These are phyloP conservation scores for Zaprionus capensis DNA, from an alignment of 1,140 invertebrate species.

Conservation along the genomic window DNA sequence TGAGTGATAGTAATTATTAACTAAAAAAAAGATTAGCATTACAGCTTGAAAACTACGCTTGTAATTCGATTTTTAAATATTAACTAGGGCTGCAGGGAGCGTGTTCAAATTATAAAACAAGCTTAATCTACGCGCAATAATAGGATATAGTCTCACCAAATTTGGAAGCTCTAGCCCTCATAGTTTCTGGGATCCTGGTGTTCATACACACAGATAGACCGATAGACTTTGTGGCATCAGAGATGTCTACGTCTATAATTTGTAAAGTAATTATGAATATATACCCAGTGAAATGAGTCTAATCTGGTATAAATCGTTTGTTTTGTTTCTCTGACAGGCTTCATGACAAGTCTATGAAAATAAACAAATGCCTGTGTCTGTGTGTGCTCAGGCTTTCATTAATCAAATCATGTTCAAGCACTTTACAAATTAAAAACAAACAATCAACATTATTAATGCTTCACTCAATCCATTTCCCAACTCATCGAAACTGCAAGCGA, in stretches of 20 bases:
- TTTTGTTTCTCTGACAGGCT: neutral
- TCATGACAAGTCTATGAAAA: neutral
- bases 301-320: neutral
- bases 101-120: too few species aligned
- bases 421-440: slow-evolving; percentile 2
- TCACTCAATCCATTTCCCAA: neutral
- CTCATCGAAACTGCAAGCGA: slow-evolving; percentile 28
- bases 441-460: slow-evolving; percentile 1
- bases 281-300: neutral
- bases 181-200: neutral
- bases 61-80: too few species aligned
- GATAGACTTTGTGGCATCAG: too few species aligned
- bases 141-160: too few species aligned
- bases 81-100: too few species aligned
- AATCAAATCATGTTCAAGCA: neutral
- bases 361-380: neutral
- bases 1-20: too few species aligned
- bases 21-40: too few species aligned
- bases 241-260: too few species aligned
- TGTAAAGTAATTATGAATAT: too few species aligned
- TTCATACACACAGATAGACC: neutral
- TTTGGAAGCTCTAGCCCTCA: too few species aligned
- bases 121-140: too few species aligned
- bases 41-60: too few species aligned
- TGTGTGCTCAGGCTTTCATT: neutral